phyloP scores from a whole-genome alignment of 2,888 invertebrate genomes.

The Epinotia ramella region DNA sequence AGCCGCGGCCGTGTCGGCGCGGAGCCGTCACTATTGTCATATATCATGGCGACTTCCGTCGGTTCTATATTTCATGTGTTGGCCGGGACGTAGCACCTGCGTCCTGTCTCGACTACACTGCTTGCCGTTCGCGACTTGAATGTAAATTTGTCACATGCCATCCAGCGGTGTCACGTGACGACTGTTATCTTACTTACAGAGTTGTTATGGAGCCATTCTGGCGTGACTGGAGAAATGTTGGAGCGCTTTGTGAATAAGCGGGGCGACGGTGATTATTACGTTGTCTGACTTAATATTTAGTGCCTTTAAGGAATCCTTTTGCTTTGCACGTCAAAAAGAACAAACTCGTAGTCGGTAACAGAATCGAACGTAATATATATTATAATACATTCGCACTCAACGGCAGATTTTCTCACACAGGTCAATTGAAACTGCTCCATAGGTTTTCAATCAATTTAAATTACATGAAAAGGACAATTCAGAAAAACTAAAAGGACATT shows the following conservation, averaged over 20 bases:
- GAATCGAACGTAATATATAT: too few species aligned
- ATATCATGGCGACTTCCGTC: slow-evolving; percentile 67
- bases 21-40: slow-evolving; percentile 62
- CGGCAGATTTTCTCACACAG: too few species aligned
- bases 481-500: too few species aligned
- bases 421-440: too few species aligned
- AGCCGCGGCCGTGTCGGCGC: slow-evolving; percentile 62
- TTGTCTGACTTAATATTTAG: slow-evolving; percentile 15
- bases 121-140: slow-evolving; percentile 61
- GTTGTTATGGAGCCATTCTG: slow-evolving; percentile 55
- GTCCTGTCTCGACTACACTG: slow-evolving; percentile 55
- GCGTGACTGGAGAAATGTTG: slow-evolving; percentile 55
- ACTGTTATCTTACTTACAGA: slow-evolving; percentile 63
- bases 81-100: slow-evolving; percentile 63
- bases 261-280: not conserved
- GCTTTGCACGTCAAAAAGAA: not conserved
- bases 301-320: not conserved
- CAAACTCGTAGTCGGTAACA: not conserved
- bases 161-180: slow-evolving; percentile 64
- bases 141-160: slow-evolving; percentile 71
- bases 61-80: slow-evolving; percentile 72
- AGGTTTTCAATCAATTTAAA: too few species aligned
- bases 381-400: too few species aligned
- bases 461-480: too few species aligned
- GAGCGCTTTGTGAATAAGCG: slow-evolving; percentile 38